Base-by-base conservation (phyloP, 2,113 vertebrate genomes). In the Porphyrio hochstetteri region DNA sequence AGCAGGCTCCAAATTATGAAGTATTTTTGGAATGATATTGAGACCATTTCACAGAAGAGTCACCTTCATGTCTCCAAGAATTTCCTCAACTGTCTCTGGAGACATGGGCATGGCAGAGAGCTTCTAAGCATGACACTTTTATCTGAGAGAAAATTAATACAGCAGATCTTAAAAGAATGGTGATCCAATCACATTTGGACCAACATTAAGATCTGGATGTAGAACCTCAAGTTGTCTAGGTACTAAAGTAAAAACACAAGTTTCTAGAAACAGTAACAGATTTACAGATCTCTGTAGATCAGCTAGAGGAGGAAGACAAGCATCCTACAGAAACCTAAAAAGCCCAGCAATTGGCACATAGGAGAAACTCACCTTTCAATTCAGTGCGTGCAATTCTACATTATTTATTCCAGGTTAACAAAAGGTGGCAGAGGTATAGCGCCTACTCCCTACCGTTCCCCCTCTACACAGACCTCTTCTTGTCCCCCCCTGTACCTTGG, bases 21-120 rank as follows among this genome's bases (percentile, higher is more conserved):
- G 53, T 92, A 91, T 94, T 96, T 94, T 96, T 94, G 72, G 77
- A 95, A 93, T 79, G 71, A 85, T 36, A 76, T 23, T 75, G 86
- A 92, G 67, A 91, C 60, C 11, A 68, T 91, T 93, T 91, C 69
- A 87, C 72, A 76, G 70, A 92, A 82, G 48, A 92, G 86, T 94
- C 92, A 96, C 92, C 86, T 95, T 93, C 83, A 91, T 42, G 63
- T 87, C 80, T 95, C 59, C 55, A 85, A 82, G 63, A 28, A 53
- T 53, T 53, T 53, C 52, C 27, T 53, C 25, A 16, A 67, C 20
- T 91, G 35, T 82, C 81, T 82, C 84, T 59, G 36, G 84, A 87
- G 83, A 84, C 38, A 35, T 0, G 0, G 21, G 64, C 42, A 59
- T 61, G 57, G 46, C 52, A 29, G 53, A 72, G 86, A 84, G 17